Evolutionary conservation across 2,113 vertebrate species (phyloP).

Genomic region (Scopus umbretta): DNA sequence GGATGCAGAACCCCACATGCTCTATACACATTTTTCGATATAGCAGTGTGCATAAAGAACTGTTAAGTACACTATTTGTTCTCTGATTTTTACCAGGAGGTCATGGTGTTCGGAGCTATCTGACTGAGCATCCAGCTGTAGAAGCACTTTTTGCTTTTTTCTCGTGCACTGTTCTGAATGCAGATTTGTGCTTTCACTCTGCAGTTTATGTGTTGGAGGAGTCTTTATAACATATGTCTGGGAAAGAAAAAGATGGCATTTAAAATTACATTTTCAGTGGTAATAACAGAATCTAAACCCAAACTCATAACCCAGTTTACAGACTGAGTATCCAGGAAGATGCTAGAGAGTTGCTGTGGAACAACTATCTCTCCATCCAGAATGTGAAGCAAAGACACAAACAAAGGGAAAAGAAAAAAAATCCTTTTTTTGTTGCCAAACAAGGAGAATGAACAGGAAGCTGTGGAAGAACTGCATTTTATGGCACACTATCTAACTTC

Average conservation of each 20-base stretch:
- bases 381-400: neutral
- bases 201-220: conserved; percentile 70
- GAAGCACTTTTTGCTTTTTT: conserved; percentile 73
- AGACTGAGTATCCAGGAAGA: neutral
- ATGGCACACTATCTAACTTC: neutral
- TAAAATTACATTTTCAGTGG: neutral
- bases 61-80: neutral
- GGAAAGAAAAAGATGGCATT: neutral
- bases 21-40: neutral
- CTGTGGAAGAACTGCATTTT: neutral
- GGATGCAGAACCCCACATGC: neutral
- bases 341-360: neutral
- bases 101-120: conserved; percentile 87
- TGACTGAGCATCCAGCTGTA: conserved; percentile 83
- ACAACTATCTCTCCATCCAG: neutral
- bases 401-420: neutral
- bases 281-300: neutral
- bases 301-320: neutral
- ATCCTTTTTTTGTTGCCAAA: neutral
- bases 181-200: conserved; percentile 39
- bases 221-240: conserved; percentile 86
- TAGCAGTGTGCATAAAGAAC: neutral
- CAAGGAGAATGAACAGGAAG: neutral
- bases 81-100: conserved; percentile 78
- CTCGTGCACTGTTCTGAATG: conserved; percentile 29